Evolutionary conservation across 2,888 invertebrate genomes (phyloP).

Genomic region (Leptodirus hochenwartii): DNA sequence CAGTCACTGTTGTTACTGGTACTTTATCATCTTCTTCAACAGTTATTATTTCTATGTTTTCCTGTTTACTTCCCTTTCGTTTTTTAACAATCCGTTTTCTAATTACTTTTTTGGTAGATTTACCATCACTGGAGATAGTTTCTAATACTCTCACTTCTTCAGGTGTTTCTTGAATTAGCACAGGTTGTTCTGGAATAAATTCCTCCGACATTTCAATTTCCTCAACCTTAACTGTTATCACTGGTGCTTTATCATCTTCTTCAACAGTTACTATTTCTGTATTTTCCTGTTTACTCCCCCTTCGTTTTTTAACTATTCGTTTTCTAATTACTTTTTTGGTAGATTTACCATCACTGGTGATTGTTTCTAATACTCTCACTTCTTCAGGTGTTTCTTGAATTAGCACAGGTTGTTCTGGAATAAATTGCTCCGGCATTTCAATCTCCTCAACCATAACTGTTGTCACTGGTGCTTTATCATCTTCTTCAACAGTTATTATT

Average conservation of each 20-base stretch:
- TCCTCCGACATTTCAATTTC: constrained; percentile 14
- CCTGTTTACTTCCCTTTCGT: constrained; percentile 19
- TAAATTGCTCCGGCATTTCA: constrained; percentile 19
- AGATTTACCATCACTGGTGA: constrained; percentile 13
- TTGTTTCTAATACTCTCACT: constrained; percentile 12
- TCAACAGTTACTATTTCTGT: constrained; percentile 29
- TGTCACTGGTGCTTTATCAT: constrained; percentile 19
- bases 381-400: constrained; percentile 17
- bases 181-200: constrained; percentile 15
- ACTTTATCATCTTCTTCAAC: constrained; percentile 22
- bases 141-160: constrained; percentile 16
- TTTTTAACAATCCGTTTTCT: constrained; percentile 23
- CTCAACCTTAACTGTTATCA: constrained; percentile 17
- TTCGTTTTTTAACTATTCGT: constrained; percentile 19
- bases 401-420: constrained; percentile 15
- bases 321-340: constrained; percentile 20
- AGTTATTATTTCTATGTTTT: constrained; percentile 19
- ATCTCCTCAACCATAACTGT: constrained; percentile 22
- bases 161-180: constrained; percentile 17
- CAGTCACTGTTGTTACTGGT: constrained; percentile 19
- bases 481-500: constrained; percentile 27
- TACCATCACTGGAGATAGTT: constrained; percentile 10
- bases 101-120: constrained; percentile 11
- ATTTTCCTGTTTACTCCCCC: constrained; percentile 19
- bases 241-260: constrained; percentile 25